A percentile compares a stretch with the other conserved stretches of the same genome.
phyloP scores from a whole-genome alignment of 1,140 invertebrate species.

The Anastrepha obliqua region DNA sequence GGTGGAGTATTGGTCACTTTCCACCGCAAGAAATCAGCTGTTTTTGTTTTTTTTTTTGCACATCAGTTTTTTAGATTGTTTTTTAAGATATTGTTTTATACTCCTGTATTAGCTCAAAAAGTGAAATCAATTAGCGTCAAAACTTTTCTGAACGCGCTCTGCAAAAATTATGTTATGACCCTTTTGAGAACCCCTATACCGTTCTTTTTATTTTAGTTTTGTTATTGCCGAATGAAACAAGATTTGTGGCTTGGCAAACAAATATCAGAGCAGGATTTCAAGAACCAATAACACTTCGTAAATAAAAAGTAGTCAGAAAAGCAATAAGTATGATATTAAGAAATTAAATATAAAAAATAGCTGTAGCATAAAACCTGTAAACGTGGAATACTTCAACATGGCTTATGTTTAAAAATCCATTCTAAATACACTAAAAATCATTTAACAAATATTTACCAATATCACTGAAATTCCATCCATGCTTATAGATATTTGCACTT shows the following conservation, averaged over 20 bases:
- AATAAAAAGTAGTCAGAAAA: neutral
- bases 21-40: too few relatives aligned
- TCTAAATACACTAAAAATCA: neutral
- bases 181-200: too few relatives aligned
- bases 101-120: too few relatives aligned
- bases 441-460: neutral
- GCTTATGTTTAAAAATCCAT: neutral
- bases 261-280: slow-evolving; percentile 18
- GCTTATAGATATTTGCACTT: neutral
- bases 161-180: too few relatives aligned
- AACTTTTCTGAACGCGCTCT: too few relatives aligned
- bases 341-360: neutral
- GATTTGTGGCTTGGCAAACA: neutral
- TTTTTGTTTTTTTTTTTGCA: too few relatives aligned
- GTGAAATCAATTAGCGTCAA: too few relatives aligned
- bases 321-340: neutral
- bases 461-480: slow-evolving; percentile 17
- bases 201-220: neutral
- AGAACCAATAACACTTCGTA: neutral
- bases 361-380: neutral
- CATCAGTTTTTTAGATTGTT: too few relatives aligned
- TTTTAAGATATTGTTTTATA: too few relatives aligned
- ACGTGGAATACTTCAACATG: neutral
- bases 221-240: slow-evolving; percentile 12
- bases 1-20: too few relatives aligned